Conservation (phyloP, 64 coral and sea anemone genomes). For the Trachythela sp. region DNA sequence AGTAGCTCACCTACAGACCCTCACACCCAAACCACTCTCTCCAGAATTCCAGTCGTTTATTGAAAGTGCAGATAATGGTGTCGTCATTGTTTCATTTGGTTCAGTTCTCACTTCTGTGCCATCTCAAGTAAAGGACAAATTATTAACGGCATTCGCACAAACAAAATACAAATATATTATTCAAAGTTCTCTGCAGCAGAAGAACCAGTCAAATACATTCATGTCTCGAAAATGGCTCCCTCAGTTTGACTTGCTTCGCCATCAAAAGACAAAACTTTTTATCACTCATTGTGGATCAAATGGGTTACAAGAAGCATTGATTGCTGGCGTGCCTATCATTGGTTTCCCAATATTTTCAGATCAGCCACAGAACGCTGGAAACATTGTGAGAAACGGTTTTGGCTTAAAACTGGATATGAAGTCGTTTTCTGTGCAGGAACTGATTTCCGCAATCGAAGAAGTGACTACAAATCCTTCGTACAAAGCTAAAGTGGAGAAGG, state of each 20-base stretch:
- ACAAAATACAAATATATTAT: not conserved
- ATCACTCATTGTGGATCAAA: slow-evolving; percentile 42
- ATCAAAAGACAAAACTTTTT: slow-evolving; percentile 12
- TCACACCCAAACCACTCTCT: not conserved
- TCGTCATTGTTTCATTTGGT: not conserved
- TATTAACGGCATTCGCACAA: not conserved
- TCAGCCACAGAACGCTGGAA: slow-evolving; percentile 25
- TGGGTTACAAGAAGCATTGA: slow-evolving; percentile 23
- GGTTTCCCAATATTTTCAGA: slow-evolving; percentile 23
- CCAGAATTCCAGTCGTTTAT: not conserved
- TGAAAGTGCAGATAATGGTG: not conserved
- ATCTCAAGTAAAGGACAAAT: not conserved
- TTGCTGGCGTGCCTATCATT: slow-evolving; percentile 17
- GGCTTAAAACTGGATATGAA: not conserved
- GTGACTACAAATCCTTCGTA: slow-evolving; percentile 19
- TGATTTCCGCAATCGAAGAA: slow-evolving; percentile 21
- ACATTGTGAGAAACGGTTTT: slow-evolving; percentile 11
- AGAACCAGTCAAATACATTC: not conserved
- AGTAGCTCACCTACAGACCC: not conserved
- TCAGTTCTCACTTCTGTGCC: not conserved
- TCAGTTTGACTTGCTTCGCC: slow-evolving; percentile 30
- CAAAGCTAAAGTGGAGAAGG: not conserved
- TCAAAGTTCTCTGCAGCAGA: not conserved
- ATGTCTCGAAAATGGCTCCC: slow-evolving; percentile 28
- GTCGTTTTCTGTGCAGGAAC: not conserved